phyloP scores from a whole-genome alignment of 2,888 invertebrate species.

The Dicyrtoma fusca region DNA sequence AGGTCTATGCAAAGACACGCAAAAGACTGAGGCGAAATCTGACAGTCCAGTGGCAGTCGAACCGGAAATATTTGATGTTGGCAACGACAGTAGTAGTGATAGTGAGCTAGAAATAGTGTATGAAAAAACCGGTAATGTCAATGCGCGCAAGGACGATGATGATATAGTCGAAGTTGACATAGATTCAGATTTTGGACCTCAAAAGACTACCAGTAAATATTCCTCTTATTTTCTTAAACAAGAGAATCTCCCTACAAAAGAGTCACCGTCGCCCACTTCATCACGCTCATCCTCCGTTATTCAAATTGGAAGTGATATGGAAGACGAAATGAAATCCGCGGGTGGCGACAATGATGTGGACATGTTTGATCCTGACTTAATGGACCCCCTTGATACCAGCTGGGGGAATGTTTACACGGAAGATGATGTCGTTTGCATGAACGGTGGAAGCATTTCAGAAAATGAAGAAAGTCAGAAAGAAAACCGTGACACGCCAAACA shows the following conservation, averaged over 20 bases:
- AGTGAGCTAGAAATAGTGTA: constrained; percentile 33
- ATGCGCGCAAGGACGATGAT: not conserved
- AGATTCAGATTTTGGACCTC: not conserved
- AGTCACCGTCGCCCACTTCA: not conserved
- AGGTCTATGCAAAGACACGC: constrained; percentile 8
- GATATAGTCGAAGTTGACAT: constrained; percentile 26
- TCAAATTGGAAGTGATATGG: constrained; percentile 28
- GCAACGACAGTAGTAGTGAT: constrained; percentile 22
- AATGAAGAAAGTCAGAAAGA: not conserved
- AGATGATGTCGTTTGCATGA: constrained; percentile 7
- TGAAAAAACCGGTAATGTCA: not conserved
- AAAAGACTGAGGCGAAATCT: not conserved
- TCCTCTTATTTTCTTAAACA: not conserved
- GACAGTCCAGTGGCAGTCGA: not conserved
- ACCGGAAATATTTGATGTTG: constrained; percentile 25
- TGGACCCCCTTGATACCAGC: too few relatives aligned
- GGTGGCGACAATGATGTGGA: constrained; percentile 24
- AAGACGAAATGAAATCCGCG: constrained; percentile 22
- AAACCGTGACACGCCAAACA: not conserved
- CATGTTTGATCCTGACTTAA: constrained; percentile 18
- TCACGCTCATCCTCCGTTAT: constrained; percentile 29
- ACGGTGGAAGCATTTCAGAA: constrained; percentile 1
- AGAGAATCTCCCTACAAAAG: not conserved
- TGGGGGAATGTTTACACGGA: not conserved
- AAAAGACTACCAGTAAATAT: not conserved